These are phyloP conservation scores for Artibeus jamaicensis DNA, from an alignment of 2,797 vertebrate genomes.

Conservation along the genomic window DNA sequence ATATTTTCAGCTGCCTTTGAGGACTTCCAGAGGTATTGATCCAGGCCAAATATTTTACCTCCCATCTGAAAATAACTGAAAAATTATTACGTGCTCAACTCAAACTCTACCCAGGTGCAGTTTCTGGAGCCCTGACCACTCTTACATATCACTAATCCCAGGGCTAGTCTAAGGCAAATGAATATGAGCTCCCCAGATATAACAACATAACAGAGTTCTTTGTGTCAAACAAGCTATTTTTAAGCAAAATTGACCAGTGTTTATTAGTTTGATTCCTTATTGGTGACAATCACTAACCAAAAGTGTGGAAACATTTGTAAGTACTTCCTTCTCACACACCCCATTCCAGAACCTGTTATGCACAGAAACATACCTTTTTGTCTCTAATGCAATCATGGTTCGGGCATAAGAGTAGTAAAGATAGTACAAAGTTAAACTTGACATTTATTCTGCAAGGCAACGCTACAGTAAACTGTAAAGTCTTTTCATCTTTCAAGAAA, in stretches of 20 bases:
- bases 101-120: background rate
- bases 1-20: slow-evolving; percentile 11
- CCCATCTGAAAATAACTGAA: slow-evolving; percentile 42
- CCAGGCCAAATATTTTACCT: background rate
- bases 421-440: slow-evolving; percentile 17
- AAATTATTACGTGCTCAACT: background rate
- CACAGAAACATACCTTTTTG: background rate
- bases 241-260: background rate
- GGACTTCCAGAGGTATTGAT: background rate
- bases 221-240: background rate
- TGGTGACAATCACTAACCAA: background rate
- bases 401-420: background rate
- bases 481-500: slow-evolving; percentile 37
- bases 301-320: slow-evolving; percentile 2
- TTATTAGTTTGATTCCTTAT: background rate
- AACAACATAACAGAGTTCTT: background rate
- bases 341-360: background rate
- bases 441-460: slow-evolving; percentile 40
- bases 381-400: background rate
- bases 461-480: slow-evolving; percentile 34
- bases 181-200: background rate
- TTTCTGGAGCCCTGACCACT: too few species aligned
- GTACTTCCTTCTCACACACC: background rate
- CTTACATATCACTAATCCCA: too few species aligned
- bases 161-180: background rate